phyloP scores from a whole-genome alignment of 2,113 vertebrate species.

The Aramus guarauna region DNA sequence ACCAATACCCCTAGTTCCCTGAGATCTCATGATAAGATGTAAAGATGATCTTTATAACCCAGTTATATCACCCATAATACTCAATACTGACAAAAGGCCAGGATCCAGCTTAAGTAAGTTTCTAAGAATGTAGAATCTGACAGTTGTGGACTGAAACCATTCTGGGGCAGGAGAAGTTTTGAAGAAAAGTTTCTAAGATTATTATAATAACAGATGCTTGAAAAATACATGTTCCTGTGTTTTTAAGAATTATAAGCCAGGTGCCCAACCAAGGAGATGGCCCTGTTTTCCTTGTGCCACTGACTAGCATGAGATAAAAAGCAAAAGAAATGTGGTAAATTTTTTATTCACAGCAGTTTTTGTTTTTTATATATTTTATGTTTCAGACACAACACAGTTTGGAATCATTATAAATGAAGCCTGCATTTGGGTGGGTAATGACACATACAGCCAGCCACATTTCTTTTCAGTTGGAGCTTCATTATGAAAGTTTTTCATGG shows the following conservation, averaged over 20 bases:
- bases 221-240: background rate
- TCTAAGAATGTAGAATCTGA: background rate
- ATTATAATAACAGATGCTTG: background rate
- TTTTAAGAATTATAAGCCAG: background rate
- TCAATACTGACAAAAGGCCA: background rate
- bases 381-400: background rate
- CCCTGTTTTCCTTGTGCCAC: background rate
- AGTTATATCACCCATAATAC: background rate
- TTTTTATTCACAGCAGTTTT: background rate
- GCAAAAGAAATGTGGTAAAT: background rate
- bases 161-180: background rate
- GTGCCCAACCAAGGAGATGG: background rate
- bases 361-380: background rate
- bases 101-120: background rate
- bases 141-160: background rate
- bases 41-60: background rate
- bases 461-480: background rate
- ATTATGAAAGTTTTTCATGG: background rate
- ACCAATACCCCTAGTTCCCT: background rate
- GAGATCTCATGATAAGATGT: background rate
- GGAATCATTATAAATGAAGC: background rate
- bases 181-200: background rate
- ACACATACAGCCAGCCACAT: background rate
- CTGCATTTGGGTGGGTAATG: background rate
- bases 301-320: background rate